Base-by-base conservation (phyloP, 2,113 vertebrate genomes). In the Sigmodon hispidus region DNA sequence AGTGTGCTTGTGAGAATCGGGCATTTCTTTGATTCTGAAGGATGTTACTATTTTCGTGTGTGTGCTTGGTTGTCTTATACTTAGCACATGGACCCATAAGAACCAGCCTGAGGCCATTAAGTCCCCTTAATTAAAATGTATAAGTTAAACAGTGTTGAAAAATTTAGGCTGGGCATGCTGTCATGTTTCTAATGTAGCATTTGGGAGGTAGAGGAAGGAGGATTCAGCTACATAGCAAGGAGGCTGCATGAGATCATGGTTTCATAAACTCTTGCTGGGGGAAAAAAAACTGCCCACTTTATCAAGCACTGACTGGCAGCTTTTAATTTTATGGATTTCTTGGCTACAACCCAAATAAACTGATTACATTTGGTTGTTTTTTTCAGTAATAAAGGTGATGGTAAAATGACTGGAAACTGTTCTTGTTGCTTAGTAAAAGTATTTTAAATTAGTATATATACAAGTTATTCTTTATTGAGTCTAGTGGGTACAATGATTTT, bases 391-490 rank as follows among this genome's bases (percentile, higher is more conserved):
- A 61, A 75, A 87, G 36, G 5, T 3, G 16, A 70, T 55, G 7
- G 34, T 79, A 16, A 87, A 83, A 94, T 61, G 26, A 72, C 61
- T 11, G 19, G 13, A 43, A 88, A 81, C n/a, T 48, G 0, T 57
- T 69, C 59, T 86, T 73, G 80, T 77, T 94, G 90, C 73, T 91
- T 89, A 65, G 29, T 96, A 75, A 93, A 94, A 90, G 80, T 91
- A 86, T 61, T 95, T 94, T 89, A 69, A 94, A 89, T 77, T 89
- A 81, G 34, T 72, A 7, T 80, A 22, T 67, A 4, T 87, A 61
- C 16, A 72, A 91, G 43, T 93, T 91, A 50, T 13, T 97, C 84
- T 89, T 87, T 72, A 73, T 52, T 87, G 70, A 94, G 50, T 88
- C 93, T 43, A 88, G 52, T 43, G 52, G 89, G 43, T 86, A 34